Evolutionary conservation across 2,797 vertebrate species (phyloP).

Genomic region (Malurus leucopterus): DNA sequence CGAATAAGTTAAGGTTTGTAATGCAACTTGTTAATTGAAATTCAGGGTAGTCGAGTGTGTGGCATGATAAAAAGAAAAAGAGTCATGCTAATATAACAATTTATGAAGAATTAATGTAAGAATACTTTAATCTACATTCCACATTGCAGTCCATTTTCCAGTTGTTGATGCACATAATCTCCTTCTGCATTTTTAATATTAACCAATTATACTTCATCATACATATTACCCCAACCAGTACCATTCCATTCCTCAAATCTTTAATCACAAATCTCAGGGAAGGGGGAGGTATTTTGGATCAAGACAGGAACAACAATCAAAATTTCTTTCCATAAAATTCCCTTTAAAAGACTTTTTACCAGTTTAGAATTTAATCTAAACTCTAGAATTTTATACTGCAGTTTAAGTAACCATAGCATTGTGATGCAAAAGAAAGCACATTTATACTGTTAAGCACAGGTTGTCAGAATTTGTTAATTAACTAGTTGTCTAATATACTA

Average conservation of each 20-base stretch:
- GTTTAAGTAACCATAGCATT: not conserved
- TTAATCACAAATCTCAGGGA: not conserved
- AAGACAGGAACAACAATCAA: not conserved
- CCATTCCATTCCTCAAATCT: not conserved
- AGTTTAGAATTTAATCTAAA: not conserved
- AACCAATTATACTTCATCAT: not conserved
- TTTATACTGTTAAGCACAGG: not conserved
- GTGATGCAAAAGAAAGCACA: not conserved
- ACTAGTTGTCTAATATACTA: not conserved
- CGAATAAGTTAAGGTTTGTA: not conserved
- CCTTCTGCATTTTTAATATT: not conserved
- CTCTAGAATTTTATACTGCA: not conserved
- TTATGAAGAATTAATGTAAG: not conserved
- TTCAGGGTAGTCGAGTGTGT: not conserved
- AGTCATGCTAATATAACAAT: not conserved
- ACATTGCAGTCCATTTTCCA: not conserved
- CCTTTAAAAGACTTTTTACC: not conserved
- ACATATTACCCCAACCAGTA: not conserved
- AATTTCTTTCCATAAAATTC: not conserved
- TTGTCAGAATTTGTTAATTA: not conserved
- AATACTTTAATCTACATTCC: not conserved
- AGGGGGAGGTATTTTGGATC: not conserved
- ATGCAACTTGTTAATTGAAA: constrained; percentile 9
- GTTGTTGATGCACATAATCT: not conserved
- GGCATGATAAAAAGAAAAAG: not conserved